Conservation (phyloP, 2,888 invertebrate species). For the Cantharis nigra region DNA sequence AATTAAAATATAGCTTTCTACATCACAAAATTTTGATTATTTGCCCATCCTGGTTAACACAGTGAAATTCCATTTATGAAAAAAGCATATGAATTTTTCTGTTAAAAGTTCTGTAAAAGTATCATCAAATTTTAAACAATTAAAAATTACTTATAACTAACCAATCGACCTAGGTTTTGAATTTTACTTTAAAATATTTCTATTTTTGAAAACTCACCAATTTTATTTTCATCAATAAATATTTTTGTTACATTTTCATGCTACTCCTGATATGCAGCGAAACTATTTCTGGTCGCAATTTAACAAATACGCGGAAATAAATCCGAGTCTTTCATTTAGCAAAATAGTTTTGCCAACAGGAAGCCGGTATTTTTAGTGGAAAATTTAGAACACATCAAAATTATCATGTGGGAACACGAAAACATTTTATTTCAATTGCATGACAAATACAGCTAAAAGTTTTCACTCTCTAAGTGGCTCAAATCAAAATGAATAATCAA, state of each 20-base stretch:
- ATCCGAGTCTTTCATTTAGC: not conserved
- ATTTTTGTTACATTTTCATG: not conserved
- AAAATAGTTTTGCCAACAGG: not conserved
- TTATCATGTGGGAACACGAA: not conserved
- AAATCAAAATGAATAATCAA: not conserved
- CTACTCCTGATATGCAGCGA: not conserved
- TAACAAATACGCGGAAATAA: not conserved
- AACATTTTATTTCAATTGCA: not conserved
- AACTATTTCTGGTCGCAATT: no score
- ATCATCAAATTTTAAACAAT: not conserved
- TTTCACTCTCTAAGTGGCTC: not conserved
- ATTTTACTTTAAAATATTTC: not conserved
- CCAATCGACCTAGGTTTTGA: no score
- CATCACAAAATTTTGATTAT: not conserved
- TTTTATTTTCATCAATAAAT: not conserved
- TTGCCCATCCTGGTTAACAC: not conserved
- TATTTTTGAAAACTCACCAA: not conserved
- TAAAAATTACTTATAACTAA: not conserved
- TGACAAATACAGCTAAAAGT: not conserved
- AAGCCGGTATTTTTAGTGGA: not conserved
- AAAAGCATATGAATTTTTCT: not conserved
- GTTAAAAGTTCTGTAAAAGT: not conserved
- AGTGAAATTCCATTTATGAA: not conserved
- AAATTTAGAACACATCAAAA: not conserved
- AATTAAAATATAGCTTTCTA: not conserved